Evolutionary conservation across 2,113 vertebrate genomes (phyloP).

Genomic region (Vidua macroura): DNA sequence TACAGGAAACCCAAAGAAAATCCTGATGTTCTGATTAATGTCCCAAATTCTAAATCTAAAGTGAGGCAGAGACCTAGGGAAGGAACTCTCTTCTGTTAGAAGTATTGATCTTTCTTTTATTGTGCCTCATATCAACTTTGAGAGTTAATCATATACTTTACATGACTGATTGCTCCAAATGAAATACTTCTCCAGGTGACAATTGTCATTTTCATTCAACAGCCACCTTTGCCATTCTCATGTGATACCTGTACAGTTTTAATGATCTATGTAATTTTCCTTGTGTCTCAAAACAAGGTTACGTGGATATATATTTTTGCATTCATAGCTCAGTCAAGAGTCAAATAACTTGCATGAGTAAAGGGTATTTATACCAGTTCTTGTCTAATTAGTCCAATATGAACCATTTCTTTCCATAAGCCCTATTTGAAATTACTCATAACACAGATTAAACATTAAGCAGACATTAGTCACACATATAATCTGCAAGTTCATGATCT

Average conservation of each 20-base stretch:
- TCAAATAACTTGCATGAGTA: not conserved
- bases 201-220: not conserved
- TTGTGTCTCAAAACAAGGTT: not conserved
- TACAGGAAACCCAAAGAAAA: not conserved
- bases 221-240: not conserved
- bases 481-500: not conserved
- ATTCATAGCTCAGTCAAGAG: not conserved
- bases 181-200: not conserved
- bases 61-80: not conserved
- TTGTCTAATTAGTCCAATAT: not conserved
- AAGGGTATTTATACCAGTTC: not conserved
- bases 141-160: not conserved
- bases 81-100: not conserved
- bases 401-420: not conserved
- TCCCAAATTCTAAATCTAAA: not conserved
- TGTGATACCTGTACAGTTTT: not conserved
- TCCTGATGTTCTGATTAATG: not conserved
- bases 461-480: not conserved
- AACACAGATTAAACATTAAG: slow-evolving; percentile 51
- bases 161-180: not conserved
- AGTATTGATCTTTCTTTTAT: not conserved
- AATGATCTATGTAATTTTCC: not conserved
- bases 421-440: not conserved
- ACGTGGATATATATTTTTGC: not conserved
- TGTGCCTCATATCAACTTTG: not conserved